Percentiles rank a stretch among this genome's conserved stretches.
phyloP scores from a whole-genome alignment of 2,888 invertebrate species.

The Fragum sueziense region DNA sequence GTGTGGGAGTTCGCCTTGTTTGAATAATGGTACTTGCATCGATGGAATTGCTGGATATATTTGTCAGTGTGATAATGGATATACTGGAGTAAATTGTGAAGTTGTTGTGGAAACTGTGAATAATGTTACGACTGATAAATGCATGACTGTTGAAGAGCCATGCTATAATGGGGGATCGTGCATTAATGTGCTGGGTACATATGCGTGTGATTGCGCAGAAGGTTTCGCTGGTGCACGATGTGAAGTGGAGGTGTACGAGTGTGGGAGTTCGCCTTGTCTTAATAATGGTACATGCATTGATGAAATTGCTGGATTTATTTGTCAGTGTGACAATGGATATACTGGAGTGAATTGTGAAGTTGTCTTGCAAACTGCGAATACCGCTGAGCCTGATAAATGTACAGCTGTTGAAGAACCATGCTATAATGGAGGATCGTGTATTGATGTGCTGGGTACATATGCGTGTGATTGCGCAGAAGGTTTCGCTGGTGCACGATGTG shows the following conservation, averaged over 20 bases:
- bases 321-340: constrained; percentile 83
- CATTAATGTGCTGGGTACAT: constrained; percentile 57
- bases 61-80: constrained; percentile 43
- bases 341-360: constrained; percentile 83
- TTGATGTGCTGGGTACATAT: constrained; percentile 36
- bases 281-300: constrained; percentile 94
- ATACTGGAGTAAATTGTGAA: constrained; percentile 43
- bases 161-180: constrained; percentile 73
- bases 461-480: constrained; percentile 52
- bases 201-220: constrained; percentile 88
- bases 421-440: constrained; percentile 44
- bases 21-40: constrained; percentile 17
- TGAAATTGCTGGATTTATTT: constrained; percentile 95
- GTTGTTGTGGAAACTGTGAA: not conserved
- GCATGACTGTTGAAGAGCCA: constrained; percentile 58
- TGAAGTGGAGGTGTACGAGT: constrained; percentile 83
- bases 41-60: constrained; percentile 10
- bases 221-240: constrained; percentile 86
- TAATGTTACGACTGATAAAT: constrained; percentile 38
- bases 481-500: constrained; percentile 52
- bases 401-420: constrained; percentile 36
- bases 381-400: constrained; percentile 91
- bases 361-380: not conserved
- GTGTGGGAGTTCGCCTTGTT: constrained; percentile 79
- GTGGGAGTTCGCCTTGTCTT: constrained; percentile 89